Evolutionary conservation across 2,113 vertebrate species (phyloP).

Genomic region (Carettochelys insculpta): DNA sequence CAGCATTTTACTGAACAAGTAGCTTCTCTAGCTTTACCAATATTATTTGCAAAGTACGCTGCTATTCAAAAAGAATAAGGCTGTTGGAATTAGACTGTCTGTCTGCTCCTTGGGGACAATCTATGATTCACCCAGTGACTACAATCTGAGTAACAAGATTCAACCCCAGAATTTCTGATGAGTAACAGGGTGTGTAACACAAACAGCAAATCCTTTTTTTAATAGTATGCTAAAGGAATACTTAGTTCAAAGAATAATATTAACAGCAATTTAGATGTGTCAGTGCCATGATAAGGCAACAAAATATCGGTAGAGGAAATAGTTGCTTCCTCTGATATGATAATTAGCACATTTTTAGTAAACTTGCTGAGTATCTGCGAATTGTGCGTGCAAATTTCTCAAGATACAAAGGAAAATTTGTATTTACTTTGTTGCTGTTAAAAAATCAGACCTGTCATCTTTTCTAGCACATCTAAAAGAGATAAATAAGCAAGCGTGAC

Average conservation of each 20-base stretch:
- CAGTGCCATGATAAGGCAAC: neutral
- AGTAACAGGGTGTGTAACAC: slow-evolving; percentile 22
- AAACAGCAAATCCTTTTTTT: neutral
- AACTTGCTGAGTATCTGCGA: neutral
- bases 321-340: slow-evolving; percentile 9
- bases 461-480: neutral
- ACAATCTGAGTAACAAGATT: neutral
- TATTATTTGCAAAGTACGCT: neutral
- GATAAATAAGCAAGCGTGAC: too few relatives aligned
- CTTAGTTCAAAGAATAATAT: neutral
- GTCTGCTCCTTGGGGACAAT: neutral
- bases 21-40: rapidly evolving
- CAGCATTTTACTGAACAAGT: rapidly evolving
- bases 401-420: rapidly evolving
- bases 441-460: neutral
- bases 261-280: neutral
- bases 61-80: neutral
- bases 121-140: slow-evolving; percentile 42
- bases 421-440: neutral
- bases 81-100: neutral
- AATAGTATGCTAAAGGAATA: rapidly evolving
- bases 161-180: slow-evolving; percentile 31
- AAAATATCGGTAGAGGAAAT: neutral
- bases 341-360: neutral
- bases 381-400: neutral